These are phyloP conservation scores for Synanthedon vespiformis DNA, from an alignment of 2,888 invertebrate genomes.

Conservation along the genomic window DNA sequence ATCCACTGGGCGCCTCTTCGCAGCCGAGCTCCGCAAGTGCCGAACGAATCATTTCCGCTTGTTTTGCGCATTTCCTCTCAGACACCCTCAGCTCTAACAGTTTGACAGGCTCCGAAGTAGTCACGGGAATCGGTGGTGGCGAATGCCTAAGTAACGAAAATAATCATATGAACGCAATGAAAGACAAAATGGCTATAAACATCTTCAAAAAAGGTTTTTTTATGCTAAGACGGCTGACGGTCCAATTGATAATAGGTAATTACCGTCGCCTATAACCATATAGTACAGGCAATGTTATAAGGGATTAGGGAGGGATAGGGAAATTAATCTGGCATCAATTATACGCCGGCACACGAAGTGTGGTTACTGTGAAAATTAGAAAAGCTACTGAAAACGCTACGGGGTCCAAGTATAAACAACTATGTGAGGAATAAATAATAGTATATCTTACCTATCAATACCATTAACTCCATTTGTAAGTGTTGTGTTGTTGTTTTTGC, in stretches of 20 bases:
- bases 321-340: too few species aligned
- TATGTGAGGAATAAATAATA: too few species aligned
- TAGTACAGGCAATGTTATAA: too few species aligned
- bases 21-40: conserved; percentile 90
- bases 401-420: neutral
- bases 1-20: conserved; percentile 88
- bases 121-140: conserved; percentile 58
- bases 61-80: conserved; percentile 84
- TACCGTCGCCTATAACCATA: too few species aligned
- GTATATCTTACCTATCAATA: conserved; percentile 43
- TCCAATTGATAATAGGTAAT: too few species aligned
- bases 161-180: neutral
- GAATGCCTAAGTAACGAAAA: conserved; percentile 39
- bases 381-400: too few species aligned
- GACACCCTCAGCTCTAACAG: conserved; percentile 83
- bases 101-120: conserved; percentile 74
- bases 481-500: conserved; percentile 57
- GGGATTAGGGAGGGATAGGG: too few species aligned
- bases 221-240: too few species aligned
- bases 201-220: too few species aligned
- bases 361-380: too few species aligned
- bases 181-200: too few species aligned
- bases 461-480: conserved; percentile 70
- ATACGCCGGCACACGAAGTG: too few species aligned
- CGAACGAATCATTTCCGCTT: conserved; percentile 85